A percentile compares a stretch with the other conserved stretches of the same genome.
phyloP scores from a whole-genome alignment of 2,888 invertebrate species.

The Archips xylosteana region DNA sequence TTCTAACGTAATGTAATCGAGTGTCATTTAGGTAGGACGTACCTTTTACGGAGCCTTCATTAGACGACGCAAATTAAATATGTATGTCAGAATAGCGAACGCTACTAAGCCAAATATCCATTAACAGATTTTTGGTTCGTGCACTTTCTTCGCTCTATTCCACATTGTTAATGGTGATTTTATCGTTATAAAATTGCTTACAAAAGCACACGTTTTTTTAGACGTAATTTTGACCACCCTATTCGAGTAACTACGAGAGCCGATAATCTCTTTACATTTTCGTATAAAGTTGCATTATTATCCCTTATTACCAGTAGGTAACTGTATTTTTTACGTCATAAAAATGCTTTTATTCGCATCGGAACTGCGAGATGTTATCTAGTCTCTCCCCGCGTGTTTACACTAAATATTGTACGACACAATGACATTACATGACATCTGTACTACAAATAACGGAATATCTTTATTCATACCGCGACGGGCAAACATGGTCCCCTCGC shows the following conservation, averaged over 20 bases:
- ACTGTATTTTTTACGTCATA: conserved; percentile 64
- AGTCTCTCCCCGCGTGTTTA: conserved; percentile 80
- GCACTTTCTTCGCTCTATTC: conserved; percentile 8
- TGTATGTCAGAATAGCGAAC: conserved; percentile 22
- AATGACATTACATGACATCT: conserved; percentile 86
- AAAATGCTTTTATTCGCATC: conserved; percentile 73
- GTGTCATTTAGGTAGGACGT: conserved; percentile 44
- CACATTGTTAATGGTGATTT: conserved; percentile 26
- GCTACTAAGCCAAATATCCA: not conserved
- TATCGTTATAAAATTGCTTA: conserved; percentile 30
- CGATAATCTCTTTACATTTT: conserved; percentile 73
- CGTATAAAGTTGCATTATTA: conserved; percentile 72
- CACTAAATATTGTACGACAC: conserved; percentile 84
- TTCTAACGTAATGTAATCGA: conserved; percentile 44
- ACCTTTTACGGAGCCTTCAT: conserved; percentile 27
- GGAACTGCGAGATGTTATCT: conserved; percentile 80
- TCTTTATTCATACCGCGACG: conserved; percentile 84
- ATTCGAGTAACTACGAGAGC: conserved; percentile 54
- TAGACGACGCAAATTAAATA: conserved; percentile 23
- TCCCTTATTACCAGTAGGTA: conserved; percentile 70
- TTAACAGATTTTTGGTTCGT: not conserved
- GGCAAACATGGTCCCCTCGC: conserved; percentile 78
- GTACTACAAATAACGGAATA: conserved; percentile 85
- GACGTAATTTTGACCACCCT: conserved; percentile 33
- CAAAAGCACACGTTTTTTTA: conserved; percentile 29